Evolutionary conservation across 92 coral and sea anemone genomes (phyloP).

Genomic region (Nematostella vectensis): DNA sequence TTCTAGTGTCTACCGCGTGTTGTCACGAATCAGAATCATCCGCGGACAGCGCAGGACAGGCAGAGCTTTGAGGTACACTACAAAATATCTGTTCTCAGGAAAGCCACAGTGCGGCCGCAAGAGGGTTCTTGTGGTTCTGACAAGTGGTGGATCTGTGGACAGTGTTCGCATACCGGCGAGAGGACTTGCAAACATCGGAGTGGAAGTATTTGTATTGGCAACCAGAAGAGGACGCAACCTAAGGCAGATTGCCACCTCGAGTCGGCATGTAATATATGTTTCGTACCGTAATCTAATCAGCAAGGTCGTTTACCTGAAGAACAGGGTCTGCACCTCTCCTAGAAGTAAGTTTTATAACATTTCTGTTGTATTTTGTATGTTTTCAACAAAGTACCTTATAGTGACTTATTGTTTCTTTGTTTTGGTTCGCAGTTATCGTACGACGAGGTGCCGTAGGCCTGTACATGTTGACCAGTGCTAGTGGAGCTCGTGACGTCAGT

Average conservation of each 20-base stretch:
- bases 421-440: slow-evolving; percentile 23
- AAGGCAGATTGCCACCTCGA: neutral
- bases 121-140: slow-evolving; percentile 28
- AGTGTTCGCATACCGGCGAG: slow-evolving; percentile 17
- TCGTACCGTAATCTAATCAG: slow-evolving; percentile 1
- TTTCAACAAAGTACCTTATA: too few relatives aligned
- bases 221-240: slow-evolving; percentile 4
- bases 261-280: slow-evolving; percentile 7
- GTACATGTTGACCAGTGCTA: slow-evolving; percentile 33
- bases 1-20: slow-evolving; percentile 9
- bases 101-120: slow-evolving; percentile 35
- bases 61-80: slow-evolving; percentile 19
- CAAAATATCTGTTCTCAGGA: slow-evolving; percentile 19
- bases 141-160: slow-evolving; percentile 35
- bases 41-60: slow-evolving; percentile 40
- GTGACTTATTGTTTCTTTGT: too few relatives aligned
- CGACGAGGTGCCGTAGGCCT: slow-evolving; percentile 39
- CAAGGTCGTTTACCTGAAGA: neutral
- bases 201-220: slow-evolving; percentile 23
- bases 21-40: slow-evolving; percentile 20
- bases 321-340: slow-evolving; percentile 30
- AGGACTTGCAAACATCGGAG: slow-evolving; percentile 15
- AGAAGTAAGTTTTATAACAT: slow-evolving; percentile 15
- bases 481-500: slow-evolving; percentile 23
- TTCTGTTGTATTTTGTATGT: neutral